Evolutionary conservation across 2,888 invertebrate genomes (phyloP).

Genomic region (Rhamnusium bicolor): DNA sequence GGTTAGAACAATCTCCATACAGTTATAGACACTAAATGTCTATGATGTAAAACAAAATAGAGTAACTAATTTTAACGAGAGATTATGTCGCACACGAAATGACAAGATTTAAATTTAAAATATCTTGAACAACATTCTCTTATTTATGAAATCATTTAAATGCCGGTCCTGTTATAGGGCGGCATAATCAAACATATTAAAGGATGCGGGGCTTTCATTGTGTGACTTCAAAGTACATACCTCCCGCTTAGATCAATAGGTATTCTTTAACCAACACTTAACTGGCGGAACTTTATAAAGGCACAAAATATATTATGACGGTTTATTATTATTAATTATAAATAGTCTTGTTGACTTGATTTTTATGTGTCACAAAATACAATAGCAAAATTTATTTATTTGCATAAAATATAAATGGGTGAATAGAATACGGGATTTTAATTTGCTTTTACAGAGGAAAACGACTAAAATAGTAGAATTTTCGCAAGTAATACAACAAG

Average conservation of each 20-base stretch:
- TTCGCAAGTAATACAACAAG: no score
- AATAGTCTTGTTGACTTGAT: slow-evolving; percentile 60
- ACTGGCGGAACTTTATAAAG: slow-evolving; percentile 67
- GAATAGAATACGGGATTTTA: slow-evolving; percentile 32
- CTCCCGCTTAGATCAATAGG: slow-evolving; percentile 69
- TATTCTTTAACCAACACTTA: slow-evolving; percentile 69
- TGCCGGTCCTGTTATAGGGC: slow-evolving; percentile 64
- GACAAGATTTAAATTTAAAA: no score
- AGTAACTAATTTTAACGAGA: no score
- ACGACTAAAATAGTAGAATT: no score
- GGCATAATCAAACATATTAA: slow-evolving; percentile 68
- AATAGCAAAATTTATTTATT: slow-evolving; percentile 56
- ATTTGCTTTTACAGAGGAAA: no score
- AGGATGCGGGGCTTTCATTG: slow-evolving; percentile 68
- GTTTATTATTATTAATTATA: no score
- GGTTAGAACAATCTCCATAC: no score
- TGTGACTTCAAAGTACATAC: slow-evolving; percentile 69
- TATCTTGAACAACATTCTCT: no score
- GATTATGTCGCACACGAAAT: no score
- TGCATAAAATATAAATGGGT: slow-evolving; percentile 46
- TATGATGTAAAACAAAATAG: no score
- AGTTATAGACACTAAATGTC: no score
- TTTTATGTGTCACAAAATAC: slow-evolving; percentile 52
- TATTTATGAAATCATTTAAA: slow-evolving; percentile 35
- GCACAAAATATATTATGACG: slow-evolving; percentile 66